Conservation (phyloP, 2,888 invertebrate species). For the Conus canariensis region DNA sequence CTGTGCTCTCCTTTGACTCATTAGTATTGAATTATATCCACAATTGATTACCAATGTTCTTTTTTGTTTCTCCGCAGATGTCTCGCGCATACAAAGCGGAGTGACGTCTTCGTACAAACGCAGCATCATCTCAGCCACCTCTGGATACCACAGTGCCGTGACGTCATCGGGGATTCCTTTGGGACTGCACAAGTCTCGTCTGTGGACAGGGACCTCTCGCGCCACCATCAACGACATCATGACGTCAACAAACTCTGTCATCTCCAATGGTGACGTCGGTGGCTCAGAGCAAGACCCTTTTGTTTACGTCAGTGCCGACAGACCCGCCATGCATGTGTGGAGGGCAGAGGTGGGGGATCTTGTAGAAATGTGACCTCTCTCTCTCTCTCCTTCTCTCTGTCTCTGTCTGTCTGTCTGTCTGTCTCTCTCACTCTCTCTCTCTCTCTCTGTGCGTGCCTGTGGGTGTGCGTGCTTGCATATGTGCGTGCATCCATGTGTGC, state of each 20-base stretch:
- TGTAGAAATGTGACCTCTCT: not conserved
- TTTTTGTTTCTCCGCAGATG: not conserved
- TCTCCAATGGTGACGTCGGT: conserved; percentile 10
- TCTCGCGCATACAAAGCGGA: conserved; percentile 11
- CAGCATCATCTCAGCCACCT: conserved; percentile 15
- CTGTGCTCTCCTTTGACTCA: too few relatives aligned
- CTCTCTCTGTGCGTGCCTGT: too few relatives aligned
- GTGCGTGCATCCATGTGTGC: too few relatives aligned
- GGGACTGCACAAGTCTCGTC: not conserved
- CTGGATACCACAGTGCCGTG: conserved; percentile 28
- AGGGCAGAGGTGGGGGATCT: conserved; percentile 16
- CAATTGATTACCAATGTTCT: too few relatives aligned
- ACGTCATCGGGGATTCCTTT: conserved; percentile 14
- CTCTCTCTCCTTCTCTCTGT: not conserved
- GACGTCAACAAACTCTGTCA: too few relatives aligned
- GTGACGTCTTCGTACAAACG: conserved; percentile 25
- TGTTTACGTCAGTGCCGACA: conserved; percentile 21
- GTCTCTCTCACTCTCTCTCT: not conserved
- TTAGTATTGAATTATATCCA: too few relatives aligned
- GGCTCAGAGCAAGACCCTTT: conserved; percentile 2
- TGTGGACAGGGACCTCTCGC: conserved; percentile 18
- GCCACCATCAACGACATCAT: conserved; percentile 4
- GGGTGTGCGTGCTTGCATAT: too few relatives aligned
- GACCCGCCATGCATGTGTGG: conserved; percentile 27
- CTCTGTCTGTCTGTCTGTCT: conserved; percentile 2